Evolutionary conservation across 2,888 invertebrate species (phyloP).

Genomic region (Biston betularia): DNA sequence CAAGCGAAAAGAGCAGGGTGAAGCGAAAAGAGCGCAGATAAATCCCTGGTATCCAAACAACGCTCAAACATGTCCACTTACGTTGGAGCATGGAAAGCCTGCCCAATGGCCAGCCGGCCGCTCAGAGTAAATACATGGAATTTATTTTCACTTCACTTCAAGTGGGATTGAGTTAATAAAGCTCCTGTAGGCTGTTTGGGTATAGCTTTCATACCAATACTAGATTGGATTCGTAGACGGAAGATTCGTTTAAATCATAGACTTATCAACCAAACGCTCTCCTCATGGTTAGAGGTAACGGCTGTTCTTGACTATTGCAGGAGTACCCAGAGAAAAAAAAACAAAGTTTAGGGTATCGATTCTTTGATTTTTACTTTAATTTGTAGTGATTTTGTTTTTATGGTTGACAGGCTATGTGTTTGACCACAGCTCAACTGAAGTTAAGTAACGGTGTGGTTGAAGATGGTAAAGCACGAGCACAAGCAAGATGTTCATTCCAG

Average conservation of each 20-base stretch:
- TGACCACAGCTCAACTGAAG: too few species aligned
- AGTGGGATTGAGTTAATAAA: conserved; percentile 30
- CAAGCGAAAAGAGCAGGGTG: conserved; percentile 79
- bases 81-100: conserved; percentile 67
- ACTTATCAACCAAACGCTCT: too few species aligned
- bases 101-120: conserved; percentile 56
- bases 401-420: too few species aligned
- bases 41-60: conserved; percentile 83
- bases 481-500: too few species aligned
- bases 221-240: not conserved
- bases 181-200: conserved; percentile 7
- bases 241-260: not conserved
- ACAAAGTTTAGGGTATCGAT: too few species aligned
- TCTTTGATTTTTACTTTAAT: too few species aligned
- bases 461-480: too few species aligned
- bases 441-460: too few species aligned
- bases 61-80: conserved; percentile 83
- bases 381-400: too few species aligned
- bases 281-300: too few species aligned
- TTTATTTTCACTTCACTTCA: conserved; percentile 63
- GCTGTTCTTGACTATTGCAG: too few species aligned
- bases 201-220: not conserved
- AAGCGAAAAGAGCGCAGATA: conserved; percentile 77
- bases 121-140: conserved; percentile 75
- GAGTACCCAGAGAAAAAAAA: too few species aligned